Percentiles rank a stretch among this genome's conserved stretches.
These are phyloP conservation scores for Danio albolineatus DNA, from an alignment of 2,797 vertebrate genomes.

Conservation along the genomic window DNA sequence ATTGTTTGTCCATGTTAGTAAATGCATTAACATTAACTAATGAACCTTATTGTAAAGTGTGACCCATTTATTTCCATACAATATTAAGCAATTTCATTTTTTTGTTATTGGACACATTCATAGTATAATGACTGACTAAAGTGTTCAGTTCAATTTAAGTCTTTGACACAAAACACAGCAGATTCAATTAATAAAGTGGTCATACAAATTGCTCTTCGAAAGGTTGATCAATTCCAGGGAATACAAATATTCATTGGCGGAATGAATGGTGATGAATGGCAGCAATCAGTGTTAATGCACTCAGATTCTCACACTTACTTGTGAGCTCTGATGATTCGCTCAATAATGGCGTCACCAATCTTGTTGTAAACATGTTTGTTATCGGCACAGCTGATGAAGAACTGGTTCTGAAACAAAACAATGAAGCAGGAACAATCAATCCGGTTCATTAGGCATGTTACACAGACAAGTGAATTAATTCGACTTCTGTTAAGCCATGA, in stretches of 20 bases:
- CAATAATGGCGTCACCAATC: conserved; percentile 92
- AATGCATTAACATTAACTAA: too few species aligned
- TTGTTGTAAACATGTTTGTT: conserved; percentile 93
- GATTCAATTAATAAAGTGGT: too few species aligned
- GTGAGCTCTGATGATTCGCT: conserved; percentile 93
- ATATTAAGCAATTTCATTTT: too few species aligned
- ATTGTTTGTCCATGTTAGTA: too few species aligned
- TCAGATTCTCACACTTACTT: conserved; percentile 79
- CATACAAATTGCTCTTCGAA: too few species aligned
- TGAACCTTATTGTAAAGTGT: too few species aligned
- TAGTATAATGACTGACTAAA: too few species aligned
- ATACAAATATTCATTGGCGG: not conserved
- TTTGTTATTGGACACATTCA: too few species aligned
- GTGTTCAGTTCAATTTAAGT: too few species aligned
- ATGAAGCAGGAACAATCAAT: not conserved
- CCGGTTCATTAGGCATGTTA: not conserved
- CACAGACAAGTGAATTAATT: not conserved
- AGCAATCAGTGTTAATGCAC: not conserved
- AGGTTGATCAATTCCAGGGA: too few species aligned
- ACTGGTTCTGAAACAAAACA: conserved; percentile 87
- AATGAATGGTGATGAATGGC: not conserved
- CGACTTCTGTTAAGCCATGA: not conserved
- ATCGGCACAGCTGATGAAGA: conserved; percentile 97
- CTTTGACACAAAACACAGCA: too few species aligned
- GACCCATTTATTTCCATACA: too few species aligned